Evolutionary conservation across 2,888 invertebrate genomes (phyloP).

Genomic region (Drosophila pseudotakahashii): DNA sequence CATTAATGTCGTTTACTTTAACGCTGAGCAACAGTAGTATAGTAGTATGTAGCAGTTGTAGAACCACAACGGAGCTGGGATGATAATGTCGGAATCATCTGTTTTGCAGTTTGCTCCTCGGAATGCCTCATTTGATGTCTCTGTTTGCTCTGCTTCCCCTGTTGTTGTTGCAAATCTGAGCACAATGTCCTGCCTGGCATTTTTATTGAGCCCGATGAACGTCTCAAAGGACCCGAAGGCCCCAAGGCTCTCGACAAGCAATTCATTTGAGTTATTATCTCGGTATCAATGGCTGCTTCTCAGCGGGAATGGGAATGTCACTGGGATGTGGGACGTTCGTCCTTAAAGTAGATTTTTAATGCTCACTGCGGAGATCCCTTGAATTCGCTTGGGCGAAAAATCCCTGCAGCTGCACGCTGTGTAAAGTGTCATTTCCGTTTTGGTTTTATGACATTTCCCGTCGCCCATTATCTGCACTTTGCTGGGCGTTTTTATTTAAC

Average conservation of each 20-base stretch:
- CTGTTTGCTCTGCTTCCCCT: constrained; percentile 11
- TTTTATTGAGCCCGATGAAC: constrained; percentile 45
- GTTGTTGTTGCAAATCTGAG: constrained; percentile 58
- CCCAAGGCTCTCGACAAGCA: constrained; percentile 41
- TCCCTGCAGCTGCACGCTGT: constrained; percentile 4
- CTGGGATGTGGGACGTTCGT: no score
- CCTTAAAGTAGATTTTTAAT: constrained; percentile 22
- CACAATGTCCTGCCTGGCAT: constrained; percentile 51
- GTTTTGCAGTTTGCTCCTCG: constrained; percentile 32
- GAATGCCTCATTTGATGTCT: constrained; percentile 48
- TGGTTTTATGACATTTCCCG: constrained; percentile 47
- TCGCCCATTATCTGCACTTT: constrained; percentile 48
- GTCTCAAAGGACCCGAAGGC: constrained; percentile 13
- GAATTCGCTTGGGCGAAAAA: constrained; percentile 27
- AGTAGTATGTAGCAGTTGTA: constrained; percentile 3
- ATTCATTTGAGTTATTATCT: constrained; percentile 75
- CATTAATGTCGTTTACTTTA: constrained; percentile 79
- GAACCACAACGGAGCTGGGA: constrained; percentile 24
- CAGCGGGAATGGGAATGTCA: not conserved
- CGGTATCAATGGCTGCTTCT: constrained; percentile 47
- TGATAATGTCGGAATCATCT: constrained; percentile 50
- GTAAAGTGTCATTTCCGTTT: constrained; percentile 55
- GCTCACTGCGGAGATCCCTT: constrained; percentile 7
- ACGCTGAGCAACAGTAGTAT: constrained; percentile 48
- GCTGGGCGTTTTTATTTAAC: constrained; percentile 20